A percentile compares a stretch with the other conserved stretches of the same genome.
These are phyloP conservation scores for Gracilinanus agilis DNA, from an alignment of 2,113 vertebrate genomes.

Conservation along the genomic window DNA sequence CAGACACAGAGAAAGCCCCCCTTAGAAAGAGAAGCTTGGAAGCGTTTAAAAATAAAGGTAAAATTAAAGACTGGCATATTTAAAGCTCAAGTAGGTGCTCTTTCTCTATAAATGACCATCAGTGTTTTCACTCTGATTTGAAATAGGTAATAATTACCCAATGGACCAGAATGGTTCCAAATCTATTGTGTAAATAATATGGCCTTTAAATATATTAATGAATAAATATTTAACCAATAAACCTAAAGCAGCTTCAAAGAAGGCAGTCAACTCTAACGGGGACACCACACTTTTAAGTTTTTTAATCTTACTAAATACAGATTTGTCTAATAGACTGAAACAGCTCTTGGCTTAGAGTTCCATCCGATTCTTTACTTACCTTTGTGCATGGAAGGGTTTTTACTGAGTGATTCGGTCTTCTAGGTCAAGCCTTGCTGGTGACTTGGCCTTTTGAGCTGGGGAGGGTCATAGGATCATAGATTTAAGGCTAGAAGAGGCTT, in stretches of 20 bases:
- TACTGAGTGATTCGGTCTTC: neutral
- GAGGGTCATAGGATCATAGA: neutral
- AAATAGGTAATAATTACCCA: constrained; percentile 46
- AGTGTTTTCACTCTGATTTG: constrained; percentile 53
- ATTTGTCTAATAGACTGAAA: constrained; percentile 46
- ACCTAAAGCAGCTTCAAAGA: constrained; percentile 50
- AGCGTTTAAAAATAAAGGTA: constrained; percentile 51
- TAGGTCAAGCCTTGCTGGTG: neutral
- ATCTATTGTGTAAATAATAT: constrained; percentile 71
- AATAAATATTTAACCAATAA: constrained; percentile 61
- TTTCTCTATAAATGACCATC: constrained; percentile 26
- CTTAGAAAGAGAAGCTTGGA: constrained; percentile 20
- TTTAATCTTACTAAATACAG: constrained; percentile 30
- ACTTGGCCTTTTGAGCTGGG: neutral
- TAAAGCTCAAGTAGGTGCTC: neutral
- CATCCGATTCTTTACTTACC: neutral
- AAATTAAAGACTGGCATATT: constrained; percentile 32
- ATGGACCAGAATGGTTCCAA: constrained; percentile 33
- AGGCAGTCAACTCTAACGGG: constrained; percentile 39
- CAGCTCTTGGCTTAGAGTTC: neutral
- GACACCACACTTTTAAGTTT: constrained; percentile 1
- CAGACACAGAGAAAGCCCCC: constrained; percentile 44
- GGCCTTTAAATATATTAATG: constrained; percentile 68
- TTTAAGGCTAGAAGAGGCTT: neutral
- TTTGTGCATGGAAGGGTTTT: neutral